Percentiles rank a stretch among this genome's conserved stretches.
Conservation (phyloP, 35 echinoderm and acorn worm genomes). For the Hemicentrotus pulcherrimus region DNA sequence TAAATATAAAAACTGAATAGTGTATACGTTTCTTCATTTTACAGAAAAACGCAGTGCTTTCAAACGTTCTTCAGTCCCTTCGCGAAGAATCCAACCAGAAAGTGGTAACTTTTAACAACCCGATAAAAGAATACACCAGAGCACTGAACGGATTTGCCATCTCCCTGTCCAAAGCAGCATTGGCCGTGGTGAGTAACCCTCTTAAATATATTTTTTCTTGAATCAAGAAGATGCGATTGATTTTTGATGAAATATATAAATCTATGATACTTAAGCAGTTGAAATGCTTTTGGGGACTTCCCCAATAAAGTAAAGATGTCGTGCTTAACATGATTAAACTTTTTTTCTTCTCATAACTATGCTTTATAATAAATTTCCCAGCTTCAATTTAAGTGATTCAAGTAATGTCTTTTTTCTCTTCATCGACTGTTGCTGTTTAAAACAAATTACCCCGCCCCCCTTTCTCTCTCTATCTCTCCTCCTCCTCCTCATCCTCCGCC, state of each 20-base stretch:
- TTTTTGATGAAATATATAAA: too few species aligned
- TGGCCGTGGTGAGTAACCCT: background rate
- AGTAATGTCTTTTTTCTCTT: background rate
- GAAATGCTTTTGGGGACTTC: too few species aligned
- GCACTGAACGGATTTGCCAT: conserved; percentile 19
- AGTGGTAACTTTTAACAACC: background rate
- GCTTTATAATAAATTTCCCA: background rate
- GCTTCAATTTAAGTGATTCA: background rate
- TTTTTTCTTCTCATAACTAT: too few species aligned
- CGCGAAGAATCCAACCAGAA: background rate
- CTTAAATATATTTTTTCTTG: background rate
- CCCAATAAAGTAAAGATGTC: too few species aligned
- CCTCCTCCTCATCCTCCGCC: background rate
- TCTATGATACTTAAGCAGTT: too few species aligned
- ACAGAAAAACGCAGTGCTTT: background rate
- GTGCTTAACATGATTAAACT: too few species aligned
- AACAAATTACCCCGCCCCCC: background rate
- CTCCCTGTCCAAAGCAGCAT: background rate
- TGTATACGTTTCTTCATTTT: background rate
- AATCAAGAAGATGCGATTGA: too few species aligned
- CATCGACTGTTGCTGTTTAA: background rate
- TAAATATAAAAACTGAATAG: background rate
- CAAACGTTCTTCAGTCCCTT: conserved; percentile 19
- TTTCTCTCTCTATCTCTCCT: too few species aligned
- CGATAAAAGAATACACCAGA: background rate